Evolutionary conservation across 2,113 vertebrate genomes (phyloP).

Genomic region (Mixornis gularis): DNA sequence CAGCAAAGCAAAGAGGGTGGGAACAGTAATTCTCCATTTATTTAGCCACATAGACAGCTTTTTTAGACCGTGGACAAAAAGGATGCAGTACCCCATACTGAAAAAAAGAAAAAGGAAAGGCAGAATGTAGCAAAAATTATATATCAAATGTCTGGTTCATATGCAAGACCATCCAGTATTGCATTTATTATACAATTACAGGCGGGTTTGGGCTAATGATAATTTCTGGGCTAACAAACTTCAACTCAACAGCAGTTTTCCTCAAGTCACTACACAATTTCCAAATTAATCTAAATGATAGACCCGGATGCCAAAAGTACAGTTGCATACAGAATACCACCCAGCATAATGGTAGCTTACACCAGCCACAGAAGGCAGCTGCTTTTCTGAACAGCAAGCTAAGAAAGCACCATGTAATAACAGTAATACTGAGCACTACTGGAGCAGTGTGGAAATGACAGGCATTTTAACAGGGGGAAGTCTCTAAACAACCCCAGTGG

Average conservation of each 20-base stretch:
- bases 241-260: neutral
- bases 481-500: neutral
- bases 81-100: conserved; percentile 97
- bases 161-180: neutral
- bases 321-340: neutral
- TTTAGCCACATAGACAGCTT: conserved; percentile 77
- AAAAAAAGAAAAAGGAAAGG: neutral
- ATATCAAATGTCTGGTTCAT: neutral
- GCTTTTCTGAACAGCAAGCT: conserved; percentile 7
- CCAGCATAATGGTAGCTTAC: conserved; percentile 3
- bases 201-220: neutral
- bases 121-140: neutral
- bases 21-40: conserved; percentile 75
- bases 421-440: conserved; percentile 2
- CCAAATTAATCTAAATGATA: conserved; percentile 50
- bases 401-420: conserved; percentile 1
- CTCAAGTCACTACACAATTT: conserved; percentile 38
- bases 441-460: neutral
- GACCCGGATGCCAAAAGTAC: neutral
- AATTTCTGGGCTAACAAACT: neutral
- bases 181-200: neutral
- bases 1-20: conserved; percentile 77
- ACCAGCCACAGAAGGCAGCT: neutral
- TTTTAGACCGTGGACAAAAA: conserved; percentile 86
- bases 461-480: neutral